Evolutionary conservation across 2,797 vertebrate genomes (phyloP), one percentile per base, ranked within the genome.

Genomic region (Lagocephalus sceleratus): DNA sequence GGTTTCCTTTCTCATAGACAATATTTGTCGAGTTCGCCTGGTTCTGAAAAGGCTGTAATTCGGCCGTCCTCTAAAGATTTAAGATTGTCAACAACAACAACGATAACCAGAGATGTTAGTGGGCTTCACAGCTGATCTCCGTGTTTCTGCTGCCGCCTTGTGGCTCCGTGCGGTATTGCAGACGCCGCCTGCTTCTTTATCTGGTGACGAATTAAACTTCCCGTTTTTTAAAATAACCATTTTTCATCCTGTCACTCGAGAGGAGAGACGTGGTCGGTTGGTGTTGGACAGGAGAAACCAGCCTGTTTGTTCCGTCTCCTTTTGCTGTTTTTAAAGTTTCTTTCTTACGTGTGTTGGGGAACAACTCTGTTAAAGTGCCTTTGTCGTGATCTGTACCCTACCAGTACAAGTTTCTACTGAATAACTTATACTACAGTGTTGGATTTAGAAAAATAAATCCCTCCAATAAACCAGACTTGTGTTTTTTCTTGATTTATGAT

Each of bases 281-380:
- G 94, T 95, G 94, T 96, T 91, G 91, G 96, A 97, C 95, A 96
- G 94, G 5, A 97, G 94, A 95, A 97, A 92, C 94, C 91, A 88
- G 91, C 90, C 91, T 74, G 94, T 95, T 96, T 97, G 95, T 93
- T 86, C 81, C 79, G 80, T 79, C 78, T 74, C 78, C 53, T 85
- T 83, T 75, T 65, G 52, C 73, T 66, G 71, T 73, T 56, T 41
- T 43, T 35, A 56, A 22, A 22, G 50, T 16, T 3, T 2, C 12
- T 11, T 16, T 54, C 56, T 54, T 81, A 29, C 50, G 38, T 72
- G 60, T 76, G 54, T 60, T 73, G 73, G 59, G 52, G 9, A 42
- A 9, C 9, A n/a, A 76, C 46, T 75, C 68, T 70, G 66, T 78
- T 53, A 81, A 90, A 90, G 89, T 90, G 89, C 90, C 90, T 91